Evolutionary conservation across 2,113 vertebrate genomes (phyloP), one percentile per base, ranked within the genome.

Genomic region (Leucosticte australis): DNA sequence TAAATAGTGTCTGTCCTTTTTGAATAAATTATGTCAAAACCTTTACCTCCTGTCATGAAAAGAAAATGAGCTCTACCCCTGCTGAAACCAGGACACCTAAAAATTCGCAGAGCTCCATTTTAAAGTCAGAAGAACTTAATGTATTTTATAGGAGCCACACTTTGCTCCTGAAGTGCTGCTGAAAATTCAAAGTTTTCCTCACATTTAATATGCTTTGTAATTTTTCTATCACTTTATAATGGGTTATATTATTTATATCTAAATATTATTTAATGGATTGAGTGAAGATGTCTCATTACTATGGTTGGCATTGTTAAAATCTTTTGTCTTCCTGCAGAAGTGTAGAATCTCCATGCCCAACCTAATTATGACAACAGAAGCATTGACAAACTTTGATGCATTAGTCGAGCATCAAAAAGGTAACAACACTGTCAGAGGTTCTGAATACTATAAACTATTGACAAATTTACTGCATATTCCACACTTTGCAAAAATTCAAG

Each of bases 361-460:
- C 9, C 8, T 44, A 57, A 69, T 64, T 21, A 74, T 19, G 57
- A 23, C 6, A 50, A 26, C 6, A 50, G 22, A 55, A 6, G 11
- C 11, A 75, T 19, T 55, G 75, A 68, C 33, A 73, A 88, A 71
- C 27, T 42, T 9, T 4, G 18, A 73, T 57, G 30, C 20, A 11
- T 19, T 17, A 70, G 28, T 9, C 0, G 0, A 67, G 33, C 30
- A 83, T 11, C 15, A 65, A 62, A 73, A 77, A 2, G 6, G 19
- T n/a, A n/a, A 5, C 53, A 80, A 79, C 27, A 56, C 33, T 17
- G 24, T 35, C 44, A 83, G 23, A 70, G 12, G 24, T 53, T 10
- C 47, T 35, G 15, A 77, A 52, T 21, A 12, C 20, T 57, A 27
- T 30, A 30, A 90, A 70, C 9, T 59, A 53, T 6, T 65, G 50